Percentiles rank a stretch among this genome's conserved stretches.
Conservation (phyloP, 2,797 vertebrate genomes). For the Balearica regulorum region DNA sequence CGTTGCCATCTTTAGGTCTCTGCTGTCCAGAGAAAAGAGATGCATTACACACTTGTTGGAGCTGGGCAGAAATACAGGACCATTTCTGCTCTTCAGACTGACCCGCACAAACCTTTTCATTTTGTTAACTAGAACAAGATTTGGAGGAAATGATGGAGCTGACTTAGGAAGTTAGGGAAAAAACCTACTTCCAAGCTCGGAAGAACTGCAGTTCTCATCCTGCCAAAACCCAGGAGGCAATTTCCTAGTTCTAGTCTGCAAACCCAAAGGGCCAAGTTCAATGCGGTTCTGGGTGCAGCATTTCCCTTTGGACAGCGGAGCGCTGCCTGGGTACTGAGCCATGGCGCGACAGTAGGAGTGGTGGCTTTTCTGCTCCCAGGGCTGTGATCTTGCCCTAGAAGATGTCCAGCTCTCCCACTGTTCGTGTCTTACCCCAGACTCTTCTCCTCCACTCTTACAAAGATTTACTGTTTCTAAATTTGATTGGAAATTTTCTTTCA, state of each 20-base stretch:
- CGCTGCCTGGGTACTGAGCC: neutral
- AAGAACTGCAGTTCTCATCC: neutral
- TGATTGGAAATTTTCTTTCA: neutral
- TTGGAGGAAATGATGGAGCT: neutral
- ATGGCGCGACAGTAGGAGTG: rapidly evolving
- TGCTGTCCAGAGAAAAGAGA: no score
- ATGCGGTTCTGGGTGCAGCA: neutral
- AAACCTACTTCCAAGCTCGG: neutral
- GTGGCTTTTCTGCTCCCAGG: neutral
- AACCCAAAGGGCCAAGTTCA: neutral
- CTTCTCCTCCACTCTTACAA: neutral
- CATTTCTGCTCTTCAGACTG: neutral
- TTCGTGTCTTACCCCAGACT: neutral
- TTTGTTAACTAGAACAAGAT: neutral
- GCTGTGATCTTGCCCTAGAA: neutral
- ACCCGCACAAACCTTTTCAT: neutral
- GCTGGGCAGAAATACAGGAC: neutral
- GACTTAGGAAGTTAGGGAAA: neutral
- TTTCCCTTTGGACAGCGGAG: neutral
- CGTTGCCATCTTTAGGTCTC: neutral
- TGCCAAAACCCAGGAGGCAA: neutral
- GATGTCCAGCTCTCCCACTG: neutral
- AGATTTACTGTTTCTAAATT: neutral
- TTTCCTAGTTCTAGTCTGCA: neutral
- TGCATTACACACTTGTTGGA: neutral